Evolutionary conservation across 2,113 vertebrate species (phyloP).

Genomic region (Chaetorhynchus papuensis): DNA sequence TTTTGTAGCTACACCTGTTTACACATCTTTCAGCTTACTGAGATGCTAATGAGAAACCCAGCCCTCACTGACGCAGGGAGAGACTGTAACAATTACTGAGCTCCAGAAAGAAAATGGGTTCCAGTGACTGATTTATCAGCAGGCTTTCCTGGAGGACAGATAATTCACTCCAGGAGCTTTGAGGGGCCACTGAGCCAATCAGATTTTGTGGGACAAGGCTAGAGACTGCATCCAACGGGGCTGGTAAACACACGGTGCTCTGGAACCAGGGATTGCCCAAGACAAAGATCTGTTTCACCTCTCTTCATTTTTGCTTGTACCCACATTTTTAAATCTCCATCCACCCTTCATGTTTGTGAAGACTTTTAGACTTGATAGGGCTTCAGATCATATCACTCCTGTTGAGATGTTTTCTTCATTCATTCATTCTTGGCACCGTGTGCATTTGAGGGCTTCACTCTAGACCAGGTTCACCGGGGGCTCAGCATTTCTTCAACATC

Average conservation of each 20-base stretch:
- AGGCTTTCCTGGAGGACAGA: constrained; percentile 1
- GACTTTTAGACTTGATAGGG: background rate
- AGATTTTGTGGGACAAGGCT: background rate
- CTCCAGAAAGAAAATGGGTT: background rate
- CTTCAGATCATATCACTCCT: background rate
- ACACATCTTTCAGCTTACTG: constrained; percentile 4
- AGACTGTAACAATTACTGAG: constrained; percentile 10
- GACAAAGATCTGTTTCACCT: background rate
- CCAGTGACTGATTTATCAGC: constrained; percentile 20
- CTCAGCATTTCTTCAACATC: background rate
- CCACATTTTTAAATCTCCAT: background rate
- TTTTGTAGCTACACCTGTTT: constrained; percentile 58
- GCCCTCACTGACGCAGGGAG: background rate
- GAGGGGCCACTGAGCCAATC: background rate
- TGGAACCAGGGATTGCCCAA: background rate
- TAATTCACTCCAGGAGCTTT: background rate
- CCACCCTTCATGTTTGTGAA: background rate
- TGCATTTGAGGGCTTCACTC: background rate
- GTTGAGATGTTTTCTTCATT: background rate
- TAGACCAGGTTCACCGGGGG: background rate
- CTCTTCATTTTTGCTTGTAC: background rate
- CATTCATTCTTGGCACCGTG: background rate
- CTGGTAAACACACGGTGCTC: background rate
- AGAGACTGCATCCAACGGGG: background rate
- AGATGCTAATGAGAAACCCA: constrained; percentile 54